Evolutionary conservation across 2,797 vertebrate species (phyloP).

Genomic region (Austrolebias charrua): DNA sequence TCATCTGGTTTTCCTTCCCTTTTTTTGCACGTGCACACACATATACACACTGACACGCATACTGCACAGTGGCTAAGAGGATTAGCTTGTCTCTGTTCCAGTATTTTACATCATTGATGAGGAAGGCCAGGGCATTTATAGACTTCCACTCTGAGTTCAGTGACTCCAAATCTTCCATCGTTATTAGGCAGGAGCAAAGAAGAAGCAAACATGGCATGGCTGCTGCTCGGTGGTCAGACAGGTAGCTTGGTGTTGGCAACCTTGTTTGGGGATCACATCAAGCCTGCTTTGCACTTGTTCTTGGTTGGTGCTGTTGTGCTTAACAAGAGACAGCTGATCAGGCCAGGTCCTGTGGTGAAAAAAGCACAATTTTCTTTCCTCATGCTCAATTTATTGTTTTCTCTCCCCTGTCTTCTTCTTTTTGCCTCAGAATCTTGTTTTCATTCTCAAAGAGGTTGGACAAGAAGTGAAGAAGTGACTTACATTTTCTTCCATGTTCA

Average conservation of each 20-base stretch:
- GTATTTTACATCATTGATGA: slow-evolving; percentile 78
- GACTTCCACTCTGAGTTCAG: slow-evolving; percentile 57
- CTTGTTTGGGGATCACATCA: slow-evolving; percentile 61
- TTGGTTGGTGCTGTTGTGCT: slow-evolving; percentile 32
- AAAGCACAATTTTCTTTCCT: slow-evolving; percentile 38
- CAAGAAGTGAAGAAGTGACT: slow-evolving; percentile 16
- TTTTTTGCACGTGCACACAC: slow-evolving; percentile 38
- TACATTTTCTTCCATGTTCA: slow-evolving; percentile 6
- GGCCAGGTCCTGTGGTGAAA: slow-evolving; percentile 36
- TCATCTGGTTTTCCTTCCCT: slow-evolving; percentile 34
- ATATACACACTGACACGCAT: slow-evolving; percentile 28
- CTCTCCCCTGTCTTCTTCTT: slow-evolving; percentile 19
- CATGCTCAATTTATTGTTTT: slow-evolving; percentile 55
- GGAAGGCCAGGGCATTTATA: slow-evolving; percentile 71
- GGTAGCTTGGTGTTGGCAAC: slow-evolving; percentile 48
- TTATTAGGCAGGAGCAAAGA: slow-evolving; percentile 39
- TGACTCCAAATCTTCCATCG: slow-evolving; percentile 45
- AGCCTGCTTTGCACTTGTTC: slow-evolving; percentile 48
- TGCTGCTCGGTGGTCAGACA: slow-evolving; percentile 49
- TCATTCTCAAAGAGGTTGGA: background rate
- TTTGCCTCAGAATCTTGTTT: background rate
- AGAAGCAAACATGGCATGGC: slow-evolving; percentile 33
- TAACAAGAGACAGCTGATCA: slow-evolving; percentile 40
- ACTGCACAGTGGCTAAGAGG: slow-evolving; percentile 67
- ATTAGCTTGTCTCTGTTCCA: slow-evolving; percentile 76